These are phyloP conservation scores for Ailuropoda melanoleuca DNA, from an alignment of 2,113 vertebrate genomes.

Conservation along the genomic window DNA sequence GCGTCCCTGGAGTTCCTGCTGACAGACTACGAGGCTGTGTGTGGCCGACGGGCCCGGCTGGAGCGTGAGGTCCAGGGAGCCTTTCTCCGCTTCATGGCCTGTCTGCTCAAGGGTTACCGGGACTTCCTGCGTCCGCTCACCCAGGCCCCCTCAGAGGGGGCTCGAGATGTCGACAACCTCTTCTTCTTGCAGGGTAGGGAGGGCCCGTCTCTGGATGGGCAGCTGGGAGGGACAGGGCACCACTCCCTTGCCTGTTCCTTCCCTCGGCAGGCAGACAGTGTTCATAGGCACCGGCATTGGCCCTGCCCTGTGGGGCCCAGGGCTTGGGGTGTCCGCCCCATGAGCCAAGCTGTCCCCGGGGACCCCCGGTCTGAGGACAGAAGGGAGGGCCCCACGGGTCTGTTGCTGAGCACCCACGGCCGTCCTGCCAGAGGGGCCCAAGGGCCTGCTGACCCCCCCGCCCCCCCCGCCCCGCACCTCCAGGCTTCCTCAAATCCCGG, in stretches of 20 bases:
- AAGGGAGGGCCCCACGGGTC: background rate
- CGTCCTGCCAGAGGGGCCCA: background rate
- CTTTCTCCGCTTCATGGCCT: conserved; percentile 95
- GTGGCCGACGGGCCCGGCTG: conserved; percentile 92
- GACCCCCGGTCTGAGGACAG: background rate
- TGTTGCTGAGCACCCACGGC: background rate
- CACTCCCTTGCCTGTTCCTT: background rate
- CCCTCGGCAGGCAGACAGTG: background rate
- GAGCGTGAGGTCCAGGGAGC: conserved; percentile 94
- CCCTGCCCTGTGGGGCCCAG: background rate
- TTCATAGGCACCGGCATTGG: no score
- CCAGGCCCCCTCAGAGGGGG: conserved; percentile 87
- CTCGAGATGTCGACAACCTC: conserved; percentile 91
- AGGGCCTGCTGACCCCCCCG: no score
- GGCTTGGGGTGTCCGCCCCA: background rate
- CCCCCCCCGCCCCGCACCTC: rapidly evolving
- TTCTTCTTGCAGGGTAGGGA: conserved; percentile 92
- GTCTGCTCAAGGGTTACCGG: conserved; percentile 90
- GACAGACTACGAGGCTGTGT: conserved; percentile 93
- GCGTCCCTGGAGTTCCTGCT: conserved; percentile 93
- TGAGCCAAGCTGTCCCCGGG: background rate
- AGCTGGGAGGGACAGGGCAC: rapidly evolving
- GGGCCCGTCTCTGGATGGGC: background rate
- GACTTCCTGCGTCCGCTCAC: conserved; percentile 93
- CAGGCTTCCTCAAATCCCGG: conserved; percentile 94